These are phyloP conservation scores for Hylomyscus alleni DNA, from an alignment of 2,797 vertebrate species.

Conservation along the genomic window DNA sequence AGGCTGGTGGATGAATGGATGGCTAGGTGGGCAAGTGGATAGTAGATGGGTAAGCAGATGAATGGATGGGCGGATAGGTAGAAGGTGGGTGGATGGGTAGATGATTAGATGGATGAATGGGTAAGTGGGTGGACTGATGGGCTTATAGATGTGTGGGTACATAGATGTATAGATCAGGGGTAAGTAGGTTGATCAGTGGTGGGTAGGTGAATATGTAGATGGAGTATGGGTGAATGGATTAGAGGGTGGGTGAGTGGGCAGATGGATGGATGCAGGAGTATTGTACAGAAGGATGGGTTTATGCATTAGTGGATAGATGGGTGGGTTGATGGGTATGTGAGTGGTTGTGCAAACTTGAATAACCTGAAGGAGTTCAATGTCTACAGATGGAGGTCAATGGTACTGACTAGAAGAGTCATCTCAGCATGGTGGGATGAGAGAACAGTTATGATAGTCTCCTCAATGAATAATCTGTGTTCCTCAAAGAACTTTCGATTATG, in stretches of 20 bases:
- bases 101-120: not conserved
- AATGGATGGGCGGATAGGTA: not conserved
- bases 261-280: not conserved
- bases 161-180: not conserved
- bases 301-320: not conserved
- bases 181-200: too few relatives aligned
- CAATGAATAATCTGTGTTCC: slow-evolving; percentile 8
- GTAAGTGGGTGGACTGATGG: not conserved
- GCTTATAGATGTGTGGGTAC: not conserved
- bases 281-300: not conserved
- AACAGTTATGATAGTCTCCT: not conserved
- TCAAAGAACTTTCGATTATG: slow-evolving; percentile 21
- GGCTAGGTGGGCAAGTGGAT: not conserved
- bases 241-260: not conserved
- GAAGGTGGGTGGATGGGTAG: too few relatives aligned
- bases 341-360: not conserved
- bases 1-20: not conserved
- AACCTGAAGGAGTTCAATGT: not conserved
- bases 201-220: not conserved
- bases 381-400: not conserved
- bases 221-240: too few relatives aligned
- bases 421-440: not conserved
- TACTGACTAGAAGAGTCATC: not conserved
- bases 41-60: not conserved
- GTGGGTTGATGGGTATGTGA: too few relatives aligned